Percentiles rank a stretch among this genome's conserved stretches.
Conservation (phyloP, 2,113 vertebrate genomes). For the Parus major region DNA sequence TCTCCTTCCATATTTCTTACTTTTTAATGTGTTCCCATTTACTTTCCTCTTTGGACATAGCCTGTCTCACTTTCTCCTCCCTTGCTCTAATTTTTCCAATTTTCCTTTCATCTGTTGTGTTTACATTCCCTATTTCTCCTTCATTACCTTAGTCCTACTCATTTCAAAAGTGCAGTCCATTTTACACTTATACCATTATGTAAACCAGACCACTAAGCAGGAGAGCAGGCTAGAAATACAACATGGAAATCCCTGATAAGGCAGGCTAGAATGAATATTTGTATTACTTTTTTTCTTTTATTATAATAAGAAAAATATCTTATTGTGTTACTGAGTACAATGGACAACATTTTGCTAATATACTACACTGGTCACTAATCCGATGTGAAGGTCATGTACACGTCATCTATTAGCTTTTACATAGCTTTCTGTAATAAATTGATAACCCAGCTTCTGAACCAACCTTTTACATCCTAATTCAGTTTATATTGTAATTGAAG, state of each 20-base stretch:
- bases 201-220: conserved; percentile 55
- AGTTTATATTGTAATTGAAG: conserved; percentile 61
- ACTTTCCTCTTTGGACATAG: not conserved
- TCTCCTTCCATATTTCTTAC: not conserved
- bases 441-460: conserved; percentile 73
- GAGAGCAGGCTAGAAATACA: conserved; percentile 54
- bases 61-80: not conserved
- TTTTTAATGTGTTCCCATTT: not conserved
- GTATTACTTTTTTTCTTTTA: conserved; percentile 35
- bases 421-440: conserved; percentile 70
- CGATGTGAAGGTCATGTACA: conserved; percentile 58
- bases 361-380: conserved; percentile 68
- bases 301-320: conserved; percentile 63
- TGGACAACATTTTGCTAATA: conserved; percentile 55
- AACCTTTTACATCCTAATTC: conserved; percentile 61
- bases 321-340: conserved; percentile 57
- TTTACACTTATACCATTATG: conserved; percentile 31
- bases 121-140: not conserved
- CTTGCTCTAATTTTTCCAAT: not conserved
- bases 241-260: conserved; percentile 71
- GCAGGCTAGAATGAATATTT: conserved; percentile 50
- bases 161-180: conserved; percentile 59
- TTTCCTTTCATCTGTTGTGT: not conserved
- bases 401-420: conserved; percentile 66
- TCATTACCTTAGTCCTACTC: conserved; percentile 12